Percentiles rank a stretch among this genome's conserved stretches.
phyloP scores from a whole-genome alignment of 1,140 invertebrate species.

The Trinorchestia longiramus region DNA sequence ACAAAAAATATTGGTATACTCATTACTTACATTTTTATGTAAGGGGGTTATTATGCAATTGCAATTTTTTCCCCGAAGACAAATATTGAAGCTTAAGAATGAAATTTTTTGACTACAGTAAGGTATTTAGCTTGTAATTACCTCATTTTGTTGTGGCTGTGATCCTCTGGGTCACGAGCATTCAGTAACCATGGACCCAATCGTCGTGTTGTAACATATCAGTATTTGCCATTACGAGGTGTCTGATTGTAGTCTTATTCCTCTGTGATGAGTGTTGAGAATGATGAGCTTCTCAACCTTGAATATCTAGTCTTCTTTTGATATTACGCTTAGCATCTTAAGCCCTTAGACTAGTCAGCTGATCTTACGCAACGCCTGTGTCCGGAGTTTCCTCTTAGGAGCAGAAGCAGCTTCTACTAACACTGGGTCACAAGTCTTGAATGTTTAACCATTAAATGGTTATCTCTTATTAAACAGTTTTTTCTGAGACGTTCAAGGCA shows the following conservation, averaged over 20 bases:
- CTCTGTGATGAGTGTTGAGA: neutral
- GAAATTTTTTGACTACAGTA: neutral
- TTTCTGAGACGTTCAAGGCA: neutral
- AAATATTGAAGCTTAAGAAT: neutral
- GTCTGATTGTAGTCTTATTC: neutral
- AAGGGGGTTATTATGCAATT: too few species aligned
- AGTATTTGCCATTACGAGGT: neutral
- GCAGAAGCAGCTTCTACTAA: neutral
- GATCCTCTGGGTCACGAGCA: neutral
- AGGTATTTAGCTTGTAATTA: neutral
- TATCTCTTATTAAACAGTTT: neutral
- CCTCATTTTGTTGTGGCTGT: neutral
- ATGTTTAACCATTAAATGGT: neutral
- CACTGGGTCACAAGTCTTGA: neutral
- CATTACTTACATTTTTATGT: too few species aligned
- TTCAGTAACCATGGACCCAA: constrained; percentile 6
- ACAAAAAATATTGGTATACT: too few species aligned
- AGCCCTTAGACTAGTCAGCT: neutral
- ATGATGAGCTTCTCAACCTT: neutral
- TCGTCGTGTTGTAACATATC: neutral
- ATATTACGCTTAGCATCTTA: neutral
- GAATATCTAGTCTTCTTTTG: constrained; percentile 9
- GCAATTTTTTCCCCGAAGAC: too few species aligned
- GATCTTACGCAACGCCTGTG: neutral
- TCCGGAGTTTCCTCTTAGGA: neutral